phyloP scores from a whole-genome alignment of 2,113 vertebrate species.

The Ctenomys sociabilis region DNA sequence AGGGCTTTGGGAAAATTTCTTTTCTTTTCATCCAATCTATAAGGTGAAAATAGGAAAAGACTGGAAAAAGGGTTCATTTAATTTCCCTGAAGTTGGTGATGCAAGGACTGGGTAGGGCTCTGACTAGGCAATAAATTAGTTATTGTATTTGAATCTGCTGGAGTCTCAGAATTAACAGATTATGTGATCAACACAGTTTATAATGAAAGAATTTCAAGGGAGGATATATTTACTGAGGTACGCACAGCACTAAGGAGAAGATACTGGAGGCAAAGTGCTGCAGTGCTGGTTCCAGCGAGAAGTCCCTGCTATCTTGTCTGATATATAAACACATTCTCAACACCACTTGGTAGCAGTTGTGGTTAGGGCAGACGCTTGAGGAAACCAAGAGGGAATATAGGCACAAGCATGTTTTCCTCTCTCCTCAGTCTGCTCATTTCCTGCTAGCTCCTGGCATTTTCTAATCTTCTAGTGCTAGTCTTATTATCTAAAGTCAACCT shows the following conservation, averaged over 20 bases:
- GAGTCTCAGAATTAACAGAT: background rate
- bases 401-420: background rate
- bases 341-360: background rate
- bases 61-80: background rate
- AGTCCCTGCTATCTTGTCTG: background rate
- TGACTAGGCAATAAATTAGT: background rate
- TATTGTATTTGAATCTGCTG: background rate
- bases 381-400: background rate
- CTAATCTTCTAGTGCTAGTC: background rate
- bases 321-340: background rate
- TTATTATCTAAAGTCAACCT: background rate
- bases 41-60: background rate
- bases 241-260: background rate
- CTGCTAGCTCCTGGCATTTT: accelerated
- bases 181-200: background rate
- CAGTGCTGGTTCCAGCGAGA: background rate
- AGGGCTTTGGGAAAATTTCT: background rate
- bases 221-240: background rate
- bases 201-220: background rate
- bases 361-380: background rate
- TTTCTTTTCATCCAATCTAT: background rate
- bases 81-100: background rate
- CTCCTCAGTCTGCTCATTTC: background rate
- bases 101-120: accelerated
- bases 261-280: background rate